Conservation (phyloP, 1,140 invertebrate genomes). For the Achatina immaculata region DNA sequence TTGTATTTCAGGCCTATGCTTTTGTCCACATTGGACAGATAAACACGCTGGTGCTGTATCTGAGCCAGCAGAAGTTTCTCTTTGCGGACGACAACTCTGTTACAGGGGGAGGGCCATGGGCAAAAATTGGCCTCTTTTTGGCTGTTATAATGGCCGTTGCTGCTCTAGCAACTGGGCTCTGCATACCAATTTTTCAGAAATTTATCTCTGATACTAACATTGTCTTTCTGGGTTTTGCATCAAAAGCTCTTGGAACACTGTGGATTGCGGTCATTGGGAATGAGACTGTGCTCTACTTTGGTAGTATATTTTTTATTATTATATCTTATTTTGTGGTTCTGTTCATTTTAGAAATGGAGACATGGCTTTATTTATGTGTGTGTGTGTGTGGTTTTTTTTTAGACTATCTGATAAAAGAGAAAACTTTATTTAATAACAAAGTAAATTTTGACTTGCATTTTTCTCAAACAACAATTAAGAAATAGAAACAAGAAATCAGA, state of each 20-base stretch:
- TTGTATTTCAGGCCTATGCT: constrained; percentile 65
- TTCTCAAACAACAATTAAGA: too few species aligned
- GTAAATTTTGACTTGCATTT: too few species aligned
- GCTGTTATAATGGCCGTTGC: constrained; percentile 64
- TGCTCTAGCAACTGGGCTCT: constrained; percentile 56
- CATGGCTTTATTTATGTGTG: too few species aligned
- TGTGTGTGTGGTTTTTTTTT: too few species aligned
- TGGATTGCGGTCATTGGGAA: constrained; percentile 65
- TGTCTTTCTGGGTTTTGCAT: constrained; percentile 61
- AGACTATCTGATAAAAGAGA: too few species aligned
- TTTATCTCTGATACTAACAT: constrained; percentile 61
- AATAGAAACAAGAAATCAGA: too few species aligned
- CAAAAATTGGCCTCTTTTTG: constrained; percentile 62
- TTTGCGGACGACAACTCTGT: constrained; percentile 40
- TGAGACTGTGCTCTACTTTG: constrained; percentile 63
- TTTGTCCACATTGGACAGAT: constrained; percentile 65
- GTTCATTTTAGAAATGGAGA: too few species aligned
- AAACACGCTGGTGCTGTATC: constrained; percentile 62
- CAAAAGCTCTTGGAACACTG: constrained; percentile 64
- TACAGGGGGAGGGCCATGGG: constrained; percentile 52
- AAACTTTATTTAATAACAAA: too few species aligned
- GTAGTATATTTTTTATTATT: constrained; percentile 44
- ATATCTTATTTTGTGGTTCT: too few species aligned
- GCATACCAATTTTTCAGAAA: constrained; percentile 56
- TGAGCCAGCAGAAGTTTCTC: constrained; percentile 57